Conservation (phyloP, 2,888 invertebrate species). For the Xestia sexstrigata region DNA sequence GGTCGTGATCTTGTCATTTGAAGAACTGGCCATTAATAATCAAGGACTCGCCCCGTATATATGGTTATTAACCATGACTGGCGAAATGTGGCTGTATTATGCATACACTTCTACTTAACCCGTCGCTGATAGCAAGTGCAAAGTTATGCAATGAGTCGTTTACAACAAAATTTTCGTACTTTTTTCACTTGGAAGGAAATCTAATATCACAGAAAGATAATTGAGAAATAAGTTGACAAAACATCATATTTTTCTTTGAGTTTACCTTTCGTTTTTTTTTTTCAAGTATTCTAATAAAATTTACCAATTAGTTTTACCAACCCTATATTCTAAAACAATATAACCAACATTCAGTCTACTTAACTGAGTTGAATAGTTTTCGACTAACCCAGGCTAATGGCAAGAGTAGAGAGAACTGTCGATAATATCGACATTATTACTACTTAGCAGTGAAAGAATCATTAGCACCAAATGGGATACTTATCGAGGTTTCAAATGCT, state of each 20-base stretch:
- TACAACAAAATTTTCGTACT: not conserved
- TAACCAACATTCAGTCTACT: not conserved
- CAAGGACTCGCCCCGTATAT: not conserved
- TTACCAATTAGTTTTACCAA: not conserved
- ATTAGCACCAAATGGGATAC: constrained; percentile 52
- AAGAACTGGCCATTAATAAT: not conserved
- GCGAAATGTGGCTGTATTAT: not conserved
- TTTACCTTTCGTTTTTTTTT: not conserved
- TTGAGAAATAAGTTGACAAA: not conserved
- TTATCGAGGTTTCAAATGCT: constrained; percentile 46
- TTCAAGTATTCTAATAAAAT: not conserved
- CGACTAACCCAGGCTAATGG: constrained; percentile 19
- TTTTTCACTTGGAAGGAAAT: not conserved
- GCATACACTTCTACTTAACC: not conserved
- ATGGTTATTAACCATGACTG: not conserved
- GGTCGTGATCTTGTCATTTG: not conserved
- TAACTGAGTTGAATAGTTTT: constrained; percentile 33
- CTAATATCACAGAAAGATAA: not conserved
- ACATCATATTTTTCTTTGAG: not conserved
- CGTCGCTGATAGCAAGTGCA: too few species aligned
- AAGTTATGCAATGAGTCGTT: too few species aligned
- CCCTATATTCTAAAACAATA: constrained; percentile 16
- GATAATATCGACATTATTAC: constrained; percentile 56
- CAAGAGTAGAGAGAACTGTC: constrained; percentile 30
- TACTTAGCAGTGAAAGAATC: constrained; percentile 53